These are phyloP conservation scores for Bothrops jararaca DNA, from an alignment of 2,113 vertebrate species.

Conservation along the genomic window DNA sequence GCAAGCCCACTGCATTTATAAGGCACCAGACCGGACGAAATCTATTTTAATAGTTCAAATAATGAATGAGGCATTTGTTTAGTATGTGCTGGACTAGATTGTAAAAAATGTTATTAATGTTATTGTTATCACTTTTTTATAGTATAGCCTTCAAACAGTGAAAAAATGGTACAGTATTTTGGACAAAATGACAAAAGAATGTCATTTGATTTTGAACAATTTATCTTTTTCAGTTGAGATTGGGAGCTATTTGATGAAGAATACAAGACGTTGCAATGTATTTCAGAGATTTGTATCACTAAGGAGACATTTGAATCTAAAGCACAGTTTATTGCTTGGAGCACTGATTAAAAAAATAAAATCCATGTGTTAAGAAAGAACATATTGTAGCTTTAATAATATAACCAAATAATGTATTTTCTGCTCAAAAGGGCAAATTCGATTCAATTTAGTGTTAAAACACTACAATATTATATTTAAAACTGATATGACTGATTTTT, in stretches of 20 bases:
- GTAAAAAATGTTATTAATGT: background rate
- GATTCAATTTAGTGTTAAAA: background rate
- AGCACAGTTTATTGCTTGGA: background rate
- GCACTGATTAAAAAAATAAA: accelerated
- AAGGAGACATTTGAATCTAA: accelerated
- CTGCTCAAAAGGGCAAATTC: background rate
- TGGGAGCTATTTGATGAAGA: background rate
- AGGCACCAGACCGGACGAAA: background rate
- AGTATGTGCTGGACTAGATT: background rate
- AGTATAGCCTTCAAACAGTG: accelerated
- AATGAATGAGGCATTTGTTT: background rate
- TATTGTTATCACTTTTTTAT: background rate
- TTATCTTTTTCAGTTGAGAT: background rate
- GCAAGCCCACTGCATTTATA: background rate
- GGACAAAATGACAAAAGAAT: background rate
- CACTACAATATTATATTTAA: background rate
- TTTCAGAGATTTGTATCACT: background rate
- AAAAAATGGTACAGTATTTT: accelerated
- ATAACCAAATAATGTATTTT: background rate
- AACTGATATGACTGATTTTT: background rate
- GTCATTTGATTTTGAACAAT: background rate
- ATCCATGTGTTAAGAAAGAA: background rate
- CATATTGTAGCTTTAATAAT: background rate
- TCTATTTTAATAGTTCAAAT: background rate
- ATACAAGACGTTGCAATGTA: background rate